These are phyloP conservation scores for Drosophila paulistorum DNA, from an alignment of 1,140 invertebrate species.

Conservation along the genomic window DNA sequence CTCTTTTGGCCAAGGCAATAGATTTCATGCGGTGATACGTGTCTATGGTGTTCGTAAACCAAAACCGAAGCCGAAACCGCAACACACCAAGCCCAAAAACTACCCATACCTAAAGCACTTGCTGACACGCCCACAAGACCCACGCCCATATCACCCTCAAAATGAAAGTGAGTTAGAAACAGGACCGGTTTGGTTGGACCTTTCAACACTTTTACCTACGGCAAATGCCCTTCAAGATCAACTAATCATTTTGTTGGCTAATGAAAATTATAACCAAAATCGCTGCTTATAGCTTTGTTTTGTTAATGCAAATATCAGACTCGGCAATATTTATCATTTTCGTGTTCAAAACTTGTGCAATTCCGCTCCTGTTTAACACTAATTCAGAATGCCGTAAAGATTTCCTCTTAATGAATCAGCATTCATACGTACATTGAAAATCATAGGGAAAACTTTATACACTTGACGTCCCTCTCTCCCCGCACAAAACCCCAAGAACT, in stretches of 20 bases:
- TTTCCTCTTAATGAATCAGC: constrained; percentile 70
- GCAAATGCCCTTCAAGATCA: too few species aligned
- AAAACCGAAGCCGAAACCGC: not conserved
- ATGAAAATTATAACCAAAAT: too few species aligned
- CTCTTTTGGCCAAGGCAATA: constrained; percentile 6
- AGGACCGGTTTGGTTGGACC: not conserved
- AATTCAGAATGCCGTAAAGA: constrained; percentile 49
- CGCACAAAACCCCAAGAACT: not conserved
- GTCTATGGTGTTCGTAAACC: not conserved
- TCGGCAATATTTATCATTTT: too few species aligned
- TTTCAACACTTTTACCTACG: not conserved
- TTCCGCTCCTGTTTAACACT: too few species aligned
- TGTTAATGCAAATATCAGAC: too few species aligned
- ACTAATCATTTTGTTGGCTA: too few species aligned
- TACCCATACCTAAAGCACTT: not conserved
- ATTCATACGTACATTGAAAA: constrained; percentile 49
- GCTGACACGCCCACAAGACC: not conserved
- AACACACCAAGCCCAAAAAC: not conserved
- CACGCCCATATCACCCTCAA: not conserved
- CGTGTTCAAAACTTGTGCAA: too few species aligned
- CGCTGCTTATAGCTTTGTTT: too few species aligned
- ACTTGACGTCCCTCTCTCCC: not conserved
- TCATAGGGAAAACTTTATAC: constrained; percentile 28
- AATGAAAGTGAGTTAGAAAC: not conserved
- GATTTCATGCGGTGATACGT: not conserved